These are phyloP conservation scores for Apostichopus leukothele DNA, from an alignment of 53 echinoderm and acorn worm genomes.

Conservation along the genomic window DNA sequence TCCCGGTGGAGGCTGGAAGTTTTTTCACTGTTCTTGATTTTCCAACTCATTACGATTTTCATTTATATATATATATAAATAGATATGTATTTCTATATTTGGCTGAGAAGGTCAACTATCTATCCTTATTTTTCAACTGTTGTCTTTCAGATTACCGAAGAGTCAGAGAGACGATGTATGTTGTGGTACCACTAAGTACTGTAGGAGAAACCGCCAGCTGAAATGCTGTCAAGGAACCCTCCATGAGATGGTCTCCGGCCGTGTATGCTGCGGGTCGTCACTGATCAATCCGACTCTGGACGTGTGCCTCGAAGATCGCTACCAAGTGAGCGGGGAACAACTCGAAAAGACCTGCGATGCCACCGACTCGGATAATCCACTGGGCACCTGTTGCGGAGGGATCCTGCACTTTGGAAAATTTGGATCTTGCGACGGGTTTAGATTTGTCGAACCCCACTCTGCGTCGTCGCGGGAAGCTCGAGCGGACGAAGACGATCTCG, in stretches of 20 bases:
- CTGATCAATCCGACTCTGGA: not conserved
- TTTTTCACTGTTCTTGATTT: no score
- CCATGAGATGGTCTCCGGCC: not conserved
- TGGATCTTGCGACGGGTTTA: constrained; percentile 1
- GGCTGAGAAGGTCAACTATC: no score
- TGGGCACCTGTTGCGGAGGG: constrained; percentile 13
- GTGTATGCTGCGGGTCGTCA: constrained; percentile 16
- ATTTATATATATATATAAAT: no score
- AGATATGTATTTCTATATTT: no score
- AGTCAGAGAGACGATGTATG: not conserved
- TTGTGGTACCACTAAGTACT: constrained; percentile 25
- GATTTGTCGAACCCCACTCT: not conserved
- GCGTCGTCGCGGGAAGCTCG: not conserved
- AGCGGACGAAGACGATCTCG: not conserved
- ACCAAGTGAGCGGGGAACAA: not conserved
- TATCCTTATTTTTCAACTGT: not conserved
- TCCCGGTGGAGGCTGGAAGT: no score
- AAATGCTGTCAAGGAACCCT: constrained; percentile 22
- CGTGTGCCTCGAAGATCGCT: not conserved
- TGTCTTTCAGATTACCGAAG: constrained; percentile 19
- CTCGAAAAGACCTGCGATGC: not conserved
- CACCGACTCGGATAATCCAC: not conserved
- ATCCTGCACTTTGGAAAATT: constrained; percentile 12
- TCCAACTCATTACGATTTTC: no score
- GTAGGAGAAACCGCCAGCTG: not conserved